Conservation (phyloP, 2,113 vertebrate species). For the Mastomys natalensis region DNA sequence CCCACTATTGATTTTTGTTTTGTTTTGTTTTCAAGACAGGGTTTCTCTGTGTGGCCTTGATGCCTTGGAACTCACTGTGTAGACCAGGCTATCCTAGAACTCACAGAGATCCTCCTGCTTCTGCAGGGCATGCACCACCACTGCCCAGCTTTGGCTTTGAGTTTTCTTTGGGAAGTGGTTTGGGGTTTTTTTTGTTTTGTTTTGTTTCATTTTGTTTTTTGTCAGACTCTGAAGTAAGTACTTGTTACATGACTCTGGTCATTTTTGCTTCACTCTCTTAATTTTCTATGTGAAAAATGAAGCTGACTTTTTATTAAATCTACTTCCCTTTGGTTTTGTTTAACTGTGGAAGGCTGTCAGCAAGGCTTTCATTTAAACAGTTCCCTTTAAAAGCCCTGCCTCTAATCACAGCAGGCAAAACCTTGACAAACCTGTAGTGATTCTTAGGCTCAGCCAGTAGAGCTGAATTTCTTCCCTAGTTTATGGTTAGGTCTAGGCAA, state of each 20-base stretch:
- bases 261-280: not conserved
- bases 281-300: conserved; percentile 41
- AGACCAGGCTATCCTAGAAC: not conserved
- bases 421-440: not conserved
- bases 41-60: not conserved
- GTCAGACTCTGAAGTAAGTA: conserved; percentile 24
- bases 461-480: not conserved
- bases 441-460: not conserved
- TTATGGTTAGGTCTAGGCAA: not conserved
- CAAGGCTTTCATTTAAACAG: not conserved
- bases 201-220: too few relatives aligned
- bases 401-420: not conserved
- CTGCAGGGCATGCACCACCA: not conserved
- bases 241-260: not conserved
- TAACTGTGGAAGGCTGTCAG: not conserved
- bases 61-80: not conserved
- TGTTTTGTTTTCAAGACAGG: not conserved
- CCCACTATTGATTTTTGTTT: not conserved
- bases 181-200: not conserved
- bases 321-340: not conserved
- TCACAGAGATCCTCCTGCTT: not conserved
- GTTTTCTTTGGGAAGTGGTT: not conserved
- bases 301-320: conserved; percentile 23
- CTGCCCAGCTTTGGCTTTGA: not conserved
- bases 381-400: too few relatives aligned